A percentile compares a stretch with the other conserved stretches of the same genome.
phyloP scores from a whole-genome alignment of 2,113 vertebrate species.

The Emydura subglobosa region DNA sequence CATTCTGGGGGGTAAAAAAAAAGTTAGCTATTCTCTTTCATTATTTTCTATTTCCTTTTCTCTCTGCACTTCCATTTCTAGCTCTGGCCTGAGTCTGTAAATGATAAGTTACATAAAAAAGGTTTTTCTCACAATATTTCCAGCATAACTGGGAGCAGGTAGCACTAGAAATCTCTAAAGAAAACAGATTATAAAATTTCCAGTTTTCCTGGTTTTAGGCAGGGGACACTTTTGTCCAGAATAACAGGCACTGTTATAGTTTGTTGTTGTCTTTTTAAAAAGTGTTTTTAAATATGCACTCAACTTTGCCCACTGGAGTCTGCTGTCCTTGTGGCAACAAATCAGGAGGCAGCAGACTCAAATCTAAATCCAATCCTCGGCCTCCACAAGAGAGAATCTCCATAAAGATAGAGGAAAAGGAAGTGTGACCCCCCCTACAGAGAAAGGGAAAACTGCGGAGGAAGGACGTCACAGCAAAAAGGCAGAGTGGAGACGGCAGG shows the following conservation, averaged over 20 bases:
- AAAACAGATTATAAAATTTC: not conserved
- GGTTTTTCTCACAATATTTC: not conserved
- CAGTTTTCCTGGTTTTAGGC: not conserved
- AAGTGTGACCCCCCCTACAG: accelerated
- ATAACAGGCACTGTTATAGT: not conserved
- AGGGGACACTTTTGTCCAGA: not conserved
- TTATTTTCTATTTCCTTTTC: constrained; percentile 1
- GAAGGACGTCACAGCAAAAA: not conserved
- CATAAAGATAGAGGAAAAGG: not conserved
- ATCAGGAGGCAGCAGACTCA: not conserved
- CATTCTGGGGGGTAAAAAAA: not conserved
- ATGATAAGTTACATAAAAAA: not conserved
- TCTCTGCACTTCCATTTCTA: not conserved
- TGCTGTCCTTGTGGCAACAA: not conserved
- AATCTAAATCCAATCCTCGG: not conserved
- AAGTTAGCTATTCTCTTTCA: not conserved
- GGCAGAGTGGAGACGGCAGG: not conserved
- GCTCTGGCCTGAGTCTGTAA: not conserved
- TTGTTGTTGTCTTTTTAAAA: not conserved
- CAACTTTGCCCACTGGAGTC: not conserved
- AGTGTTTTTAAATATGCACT: not conserved
- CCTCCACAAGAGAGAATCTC: accelerated
- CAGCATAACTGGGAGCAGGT: not conserved
- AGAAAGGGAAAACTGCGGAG: not conserved
- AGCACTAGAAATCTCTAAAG: constrained; percentile 2